Evolutionary conservation across 2,113 vertebrate genomes (phyloP), one percentile per base, ranked within the genome.

Genomic region (Xyrauchen texanus): DNA sequence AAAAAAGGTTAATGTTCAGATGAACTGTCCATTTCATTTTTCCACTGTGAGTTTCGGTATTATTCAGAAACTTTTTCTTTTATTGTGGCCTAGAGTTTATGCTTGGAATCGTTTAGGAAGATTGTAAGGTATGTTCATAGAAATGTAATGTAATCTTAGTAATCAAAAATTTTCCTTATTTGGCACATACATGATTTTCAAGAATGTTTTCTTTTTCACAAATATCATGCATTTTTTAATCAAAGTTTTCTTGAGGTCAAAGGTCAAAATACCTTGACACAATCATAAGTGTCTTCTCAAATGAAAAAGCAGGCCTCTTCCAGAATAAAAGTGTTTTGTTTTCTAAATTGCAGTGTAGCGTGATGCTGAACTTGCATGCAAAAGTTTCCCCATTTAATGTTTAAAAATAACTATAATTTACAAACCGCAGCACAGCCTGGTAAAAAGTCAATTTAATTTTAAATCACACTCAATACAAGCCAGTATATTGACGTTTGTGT

Each of bases 21-120:
- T 79, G 49, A 72, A 64, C 64, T 53, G 71, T 79, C 34, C 42
- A 8, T 44, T 55, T 61, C 16, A 53, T 79, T 13, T 74, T 51
- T 74, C 11, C 10, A 7, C 44, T 6, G 8, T 78, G 65, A 47
- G 42, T 68, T 60, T 13, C 16, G 61, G 65, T 46, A 78, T 78
- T 60, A 61, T 78, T 78, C 76, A 78, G 12, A 57, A 44, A 42
- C 21, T 8, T 49, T 44, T 11, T 42, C 21, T 70, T 52, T n/a
- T 45, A 34, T 13, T 15, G 34, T 45, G 53, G 44, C 3, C 8
- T 57, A n/a, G 21, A 42, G 44, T 51, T 49, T 8, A 3, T 21
- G 16, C 11, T 12, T 11, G 13, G 55, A 53, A 53, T 3, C 51
- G 3, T 9, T 8, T 4, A 49, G 8, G 47, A 13, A 58, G 55